Percentiles rank a stretch among this genome's conserved stretches.
Evolutionary conservation across 2,797 vertebrate species (phyloP).

Genomic region (Neosilurus hyrtlii): DNA sequence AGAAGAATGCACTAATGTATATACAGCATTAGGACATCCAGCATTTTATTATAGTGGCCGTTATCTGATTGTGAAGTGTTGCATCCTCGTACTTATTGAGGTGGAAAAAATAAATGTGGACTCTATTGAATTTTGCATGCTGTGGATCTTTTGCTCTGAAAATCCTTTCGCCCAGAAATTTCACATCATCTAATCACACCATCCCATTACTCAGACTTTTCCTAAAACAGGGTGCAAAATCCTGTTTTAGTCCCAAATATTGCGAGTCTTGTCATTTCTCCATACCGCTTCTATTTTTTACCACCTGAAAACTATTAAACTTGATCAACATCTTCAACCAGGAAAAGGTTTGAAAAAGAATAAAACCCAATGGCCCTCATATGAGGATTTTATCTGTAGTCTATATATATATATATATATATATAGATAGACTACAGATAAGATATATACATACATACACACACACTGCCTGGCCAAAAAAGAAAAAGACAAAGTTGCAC

Average conservation of each 20-base stretch:
- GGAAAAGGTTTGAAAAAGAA: too few relatives aligned
- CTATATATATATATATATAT: too few relatives aligned
- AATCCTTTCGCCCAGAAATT: background rate
- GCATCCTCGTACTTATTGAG: background rate
- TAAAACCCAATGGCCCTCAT: too few relatives aligned
- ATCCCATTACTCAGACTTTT: background rate
- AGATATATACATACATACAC: too few relatives aligned
- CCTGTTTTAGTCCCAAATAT: background rate
- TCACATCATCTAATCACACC: background rate
- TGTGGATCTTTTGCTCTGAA: background rate
- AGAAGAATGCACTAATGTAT: constrained; percentile 13
- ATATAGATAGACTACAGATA: too few relatives aligned
- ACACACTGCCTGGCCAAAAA: too few relatives aligned
- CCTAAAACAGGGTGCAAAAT: background rate
- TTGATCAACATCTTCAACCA: too few relatives aligned
- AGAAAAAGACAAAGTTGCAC: too few relatives aligned
- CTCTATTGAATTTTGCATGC: background rate
- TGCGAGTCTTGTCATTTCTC: too few relatives aligned
- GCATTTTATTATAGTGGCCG: background rate
- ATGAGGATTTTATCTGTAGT: too few relatives aligned
- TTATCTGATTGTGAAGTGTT: background rate
- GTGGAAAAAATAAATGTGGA: background rate
- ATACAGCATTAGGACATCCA: background rate
- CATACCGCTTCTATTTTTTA: too few relatives aligned
- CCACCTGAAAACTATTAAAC: too few relatives aligned